Base-by-base conservation (phyloP, 2,113 vertebrate species). In the Pseudorectes ferrugineus region DNA sequence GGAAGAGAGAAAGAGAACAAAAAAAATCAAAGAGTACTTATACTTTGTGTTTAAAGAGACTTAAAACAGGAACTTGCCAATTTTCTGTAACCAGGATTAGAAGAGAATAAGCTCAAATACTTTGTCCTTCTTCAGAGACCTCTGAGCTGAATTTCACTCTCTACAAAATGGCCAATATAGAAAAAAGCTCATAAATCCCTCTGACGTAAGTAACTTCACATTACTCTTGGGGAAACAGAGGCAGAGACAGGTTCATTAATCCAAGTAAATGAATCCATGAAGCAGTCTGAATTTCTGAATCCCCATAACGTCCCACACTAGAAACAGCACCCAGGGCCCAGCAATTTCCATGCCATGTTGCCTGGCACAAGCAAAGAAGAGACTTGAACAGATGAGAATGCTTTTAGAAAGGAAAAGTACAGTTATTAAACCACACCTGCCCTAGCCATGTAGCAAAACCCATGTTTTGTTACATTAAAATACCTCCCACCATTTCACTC, bases 201-300 rank as follows among this genome's bases (percentile, higher is more conserved):
- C 46, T 62, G 93, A 95, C 7, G 4, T 65, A 59, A 92, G 86
- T 68, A 87, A 89, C 91, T 89, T 85, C 74, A 68, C 84, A 94
- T 95, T 82, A 92, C 84, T 95, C 89, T 72, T 85, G 81, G 71
- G 84, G 84, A 96, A 97, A 95, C 74, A 85, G 93, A 95, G 94
- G 93, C 91, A 89, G 65, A 85, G 79, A 86, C 79, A 93, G 87
- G 81, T 74, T 89, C 88, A 94, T 93, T 92, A 94, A 85, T 91
- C 57, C 66, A 85, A 48, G 57, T 29, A 92, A 93, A 96, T 71
- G 78, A 91, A 68, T 66, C 58, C 26, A 29, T 71, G 76, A 84
- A 75, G 77, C 49, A 66, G 57, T 21, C 61, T 45, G 65, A 67
- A 83, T 71, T 92, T 70, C 36, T 67, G 65, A 91, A 72, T 87